phyloP scores from a whole-genome alignment of 2,113 vertebrate species.

The Ciconia stormi region DNA sequence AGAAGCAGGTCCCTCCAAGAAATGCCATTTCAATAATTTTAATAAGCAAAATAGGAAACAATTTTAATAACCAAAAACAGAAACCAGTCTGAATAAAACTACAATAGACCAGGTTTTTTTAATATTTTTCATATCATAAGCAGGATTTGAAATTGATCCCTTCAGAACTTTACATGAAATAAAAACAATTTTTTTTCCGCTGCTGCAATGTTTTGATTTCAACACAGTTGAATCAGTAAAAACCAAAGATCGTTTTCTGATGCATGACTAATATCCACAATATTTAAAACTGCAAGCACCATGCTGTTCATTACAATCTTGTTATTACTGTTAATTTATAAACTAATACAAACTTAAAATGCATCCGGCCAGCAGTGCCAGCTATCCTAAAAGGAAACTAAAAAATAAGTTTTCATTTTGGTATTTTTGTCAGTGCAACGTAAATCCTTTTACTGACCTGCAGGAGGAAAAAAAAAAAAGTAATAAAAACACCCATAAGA shows the following conservation, averaged over 20 bases:
- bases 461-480: conserved; percentile 89
- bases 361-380: conserved; percentile 99
- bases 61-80: conserved; percentile 98
- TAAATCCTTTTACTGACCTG: conserved; percentile 97
- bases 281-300: conserved; percentile 99
- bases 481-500: conserved; percentile 76
- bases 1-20: conserved; percentile 76
- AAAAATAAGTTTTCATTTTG: conserved; percentile 93
- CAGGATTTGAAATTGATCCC: conserved; percentile 99
- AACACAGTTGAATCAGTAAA: conserved; percentile 99
- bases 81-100: conserved; percentile 99
- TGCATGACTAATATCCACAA: conserved; percentile 95
- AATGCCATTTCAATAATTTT: conserved; percentile 98
- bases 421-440: conserved; percentile 91
- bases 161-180: conserved; percentile 94
- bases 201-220: conserved; percentile 96
- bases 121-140: conserved; percentile 97
- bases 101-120: conserved; percentile 97
- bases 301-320: conserved; percentile 97
- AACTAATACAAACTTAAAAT: conserved; percentile 95
- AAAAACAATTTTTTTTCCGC: conserved; percentile 91
- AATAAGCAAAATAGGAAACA: conserved; percentile 99
- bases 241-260: conserved; percentile 91
- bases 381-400: conserved; percentile 91
- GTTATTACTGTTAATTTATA: conserved; percentile 98